Evolutionary conservation across 2,797 vertebrate genomes (phyloP).

Genomic region (Protosalanx chinensis): DNA sequence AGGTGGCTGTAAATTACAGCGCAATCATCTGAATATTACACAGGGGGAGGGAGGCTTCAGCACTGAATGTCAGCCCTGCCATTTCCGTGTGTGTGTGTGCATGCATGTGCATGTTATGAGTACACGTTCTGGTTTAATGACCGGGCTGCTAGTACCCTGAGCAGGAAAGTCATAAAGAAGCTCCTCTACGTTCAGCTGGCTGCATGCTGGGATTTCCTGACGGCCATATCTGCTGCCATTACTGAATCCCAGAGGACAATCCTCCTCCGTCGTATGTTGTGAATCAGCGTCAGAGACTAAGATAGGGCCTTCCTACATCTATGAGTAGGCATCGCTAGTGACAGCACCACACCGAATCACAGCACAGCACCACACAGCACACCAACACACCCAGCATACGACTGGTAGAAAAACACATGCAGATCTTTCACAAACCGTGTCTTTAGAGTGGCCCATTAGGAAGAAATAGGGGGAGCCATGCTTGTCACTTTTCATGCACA

Average conservation of each 20-base stretch:
- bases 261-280: slow-evolving; percentile 10
- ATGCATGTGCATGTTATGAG: not conserved
- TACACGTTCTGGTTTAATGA: slow-evolving; percentile 30
- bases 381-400: slow-evolving; percentile 40
- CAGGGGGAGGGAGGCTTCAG: slow-evolving; percentile 5
- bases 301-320: too few species aligned
- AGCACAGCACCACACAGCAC: slow-evolving; percentile 52
- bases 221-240: slow-evolving; percentile 39
- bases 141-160: not conserved
- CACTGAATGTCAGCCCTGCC: not conserved
- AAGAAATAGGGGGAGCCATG: slow-evolving; percentile 99
- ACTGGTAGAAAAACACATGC: slow-evolving; percentile 80
- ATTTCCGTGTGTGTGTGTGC: slow-evolving; percentile 5
- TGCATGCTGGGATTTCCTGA: slow-evolving; percentile 21
- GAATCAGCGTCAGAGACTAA: not conserved
- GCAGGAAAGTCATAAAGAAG: slow-evolving; percentile 38
- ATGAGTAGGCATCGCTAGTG: too few species aligned
- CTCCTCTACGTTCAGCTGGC: slow-evolving; percentile 18
- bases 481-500: slow-evolving; percentile 99
- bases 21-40: slow-evolving; percentile 17
- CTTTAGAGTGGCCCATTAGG: slow-evolving; percentile 99
- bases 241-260: slow-evolving; percentile 28
- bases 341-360: slow-evolving; percentile 39
- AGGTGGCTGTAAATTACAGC: slow-evolving; percentile 5
- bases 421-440: slow-evolving; percentile 99